These are phyloP conservation scores for Andrena bicolor DNA, from an alignment of 2,888 invertebrate species.

Conservation along the genomic window DNA sequence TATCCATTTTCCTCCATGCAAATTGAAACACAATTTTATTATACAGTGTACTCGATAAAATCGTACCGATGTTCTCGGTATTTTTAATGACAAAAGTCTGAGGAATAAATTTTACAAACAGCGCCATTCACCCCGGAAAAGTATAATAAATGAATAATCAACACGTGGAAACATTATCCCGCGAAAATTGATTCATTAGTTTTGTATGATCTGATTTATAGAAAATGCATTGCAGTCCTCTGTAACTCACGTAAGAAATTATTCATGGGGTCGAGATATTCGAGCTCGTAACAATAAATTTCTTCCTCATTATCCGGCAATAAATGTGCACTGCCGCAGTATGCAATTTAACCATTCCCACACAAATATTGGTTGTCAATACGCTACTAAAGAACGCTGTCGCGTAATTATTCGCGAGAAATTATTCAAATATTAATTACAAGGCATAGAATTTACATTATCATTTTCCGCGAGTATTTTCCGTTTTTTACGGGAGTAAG, in stretches of 20 bases:
- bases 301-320: not conserved
- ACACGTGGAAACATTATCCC: not conserved
- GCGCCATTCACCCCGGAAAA: not conserved
- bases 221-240: not conserved
- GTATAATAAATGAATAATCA: not conserved
- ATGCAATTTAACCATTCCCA: not conserved
- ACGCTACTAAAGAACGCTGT: not conserved
- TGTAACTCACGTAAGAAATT: not conserved
- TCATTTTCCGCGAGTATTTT: not conserved
- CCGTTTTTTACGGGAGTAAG: not conserved
- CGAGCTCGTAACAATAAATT: constrained; percentile 11
- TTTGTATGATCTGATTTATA: not conserved
- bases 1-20: not conserved
- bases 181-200: not conserved
- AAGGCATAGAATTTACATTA: not conserved
- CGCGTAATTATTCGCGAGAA: not conserved
- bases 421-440: not conserved
- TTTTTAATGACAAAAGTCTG: not conserved
- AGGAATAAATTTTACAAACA: not conserved
- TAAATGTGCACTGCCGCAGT: not conserved
- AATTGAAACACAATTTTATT: not conserved
- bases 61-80: not conserved
- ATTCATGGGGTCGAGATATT: constrained; percentile 10
- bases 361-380: not conserved
- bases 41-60: not conserved